phyloP scores from a whole-genome alignment of 2,113 vertebrate genomes.

The Nesogale talazaci region DNA sequence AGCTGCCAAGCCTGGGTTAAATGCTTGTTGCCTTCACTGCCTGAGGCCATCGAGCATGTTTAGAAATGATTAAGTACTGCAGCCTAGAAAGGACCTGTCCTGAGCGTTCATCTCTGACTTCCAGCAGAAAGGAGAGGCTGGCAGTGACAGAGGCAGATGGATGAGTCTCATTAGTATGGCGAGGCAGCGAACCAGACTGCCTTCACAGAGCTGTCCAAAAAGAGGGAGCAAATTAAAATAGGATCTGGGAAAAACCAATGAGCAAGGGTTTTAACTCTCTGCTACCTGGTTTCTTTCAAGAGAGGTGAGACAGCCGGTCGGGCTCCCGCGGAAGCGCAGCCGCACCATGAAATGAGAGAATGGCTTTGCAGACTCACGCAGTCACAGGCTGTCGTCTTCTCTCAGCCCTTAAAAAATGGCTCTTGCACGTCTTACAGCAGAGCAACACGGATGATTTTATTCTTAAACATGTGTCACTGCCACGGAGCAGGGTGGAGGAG shows the following conservation, averaged over 20 bases:
- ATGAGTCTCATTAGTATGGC: slow-evolving; percentile 94
- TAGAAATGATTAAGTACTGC: slow-evolving; percentile 95
- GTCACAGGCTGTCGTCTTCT: neutral
- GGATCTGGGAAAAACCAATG: slow-evolving; percentile 88
- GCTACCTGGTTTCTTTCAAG: slow-evolving; percentile 84
- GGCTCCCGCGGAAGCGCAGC: slow-evolving; percentile 67
- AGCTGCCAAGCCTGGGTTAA: slow-evolving; percentile 93
- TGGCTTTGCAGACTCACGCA: slow-evolving; percentile 6
- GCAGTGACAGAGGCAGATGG: slow-evolving; percentile 93
- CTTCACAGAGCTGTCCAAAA: slow-evolving; percentile 92
- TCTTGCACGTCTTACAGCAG: slow-evolving; percentile 60
- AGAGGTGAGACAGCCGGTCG: slow-evolving; percentile 67
- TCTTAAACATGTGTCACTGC: slow-evolving; percentile 59
- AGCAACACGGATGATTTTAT: slow-evolving; percentile 64
- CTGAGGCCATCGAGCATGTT: slow-evolving; percentile 92
- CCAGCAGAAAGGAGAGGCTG: slow-evolving; percentile 92
- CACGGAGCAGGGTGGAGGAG: slow-evolving; percentile 12
- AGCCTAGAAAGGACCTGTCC: slow-evolving; percentile 94
- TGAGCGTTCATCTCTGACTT: slow-evolving; percentile 95
- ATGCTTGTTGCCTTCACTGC: slow-evolving; percentile 93
- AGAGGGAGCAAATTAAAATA: slow-evolving; percentile 91
- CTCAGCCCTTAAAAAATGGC: slow-evolving; percentile 51
- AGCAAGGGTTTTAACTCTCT: slow-evolving; percentile 89
- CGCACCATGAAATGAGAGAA: slow-evolving; percentile 47
- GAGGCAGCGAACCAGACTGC: slow-evolving; percentile 91